Evolutionary conservation across 2,113 vertebrate species (phyloP).

Genomic region (Microcebus ravelobensis): DNA sequence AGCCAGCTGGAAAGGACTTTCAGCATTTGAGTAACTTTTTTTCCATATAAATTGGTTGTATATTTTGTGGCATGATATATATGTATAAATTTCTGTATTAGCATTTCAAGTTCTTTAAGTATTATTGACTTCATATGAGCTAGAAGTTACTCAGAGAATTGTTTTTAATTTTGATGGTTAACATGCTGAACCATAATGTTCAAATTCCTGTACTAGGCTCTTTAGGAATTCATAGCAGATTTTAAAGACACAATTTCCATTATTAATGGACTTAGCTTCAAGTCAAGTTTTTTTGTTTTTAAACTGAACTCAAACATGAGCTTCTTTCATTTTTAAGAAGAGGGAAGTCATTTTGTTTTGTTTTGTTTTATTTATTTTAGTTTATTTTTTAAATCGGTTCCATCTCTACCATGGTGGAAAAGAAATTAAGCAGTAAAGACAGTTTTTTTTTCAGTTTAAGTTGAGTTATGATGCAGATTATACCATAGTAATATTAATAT

Average conservation of each 20-base stretch:
- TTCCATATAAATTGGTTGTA: not conserved
- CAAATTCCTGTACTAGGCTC: not conserved
- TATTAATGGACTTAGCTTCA: constrained; percentile 12
- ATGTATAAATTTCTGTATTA: not conserved
- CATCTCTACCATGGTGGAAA: not conserved
- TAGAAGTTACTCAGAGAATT: not conserved
- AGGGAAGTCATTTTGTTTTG: not conserved
- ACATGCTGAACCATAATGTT: not conserved
- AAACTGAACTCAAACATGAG: not conserved
- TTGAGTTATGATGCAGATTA: not conserved
- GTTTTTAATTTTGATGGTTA: not conserved
- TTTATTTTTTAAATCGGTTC: not conserved
- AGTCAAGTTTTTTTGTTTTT: not conserved
- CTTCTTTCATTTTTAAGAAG: constrained; percentile 24
- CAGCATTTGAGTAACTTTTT: not conserved
- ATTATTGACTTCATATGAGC: not conserved
- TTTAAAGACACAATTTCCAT: not conserved
- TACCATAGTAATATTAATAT: not conserved
- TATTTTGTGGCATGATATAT: not conserved
- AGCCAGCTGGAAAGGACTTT: not conserved
- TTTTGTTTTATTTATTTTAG: too few relatives aligned
- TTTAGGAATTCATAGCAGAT: not conserved
- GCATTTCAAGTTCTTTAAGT: not conserved
- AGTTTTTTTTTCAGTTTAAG: not conserved
- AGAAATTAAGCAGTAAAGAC: not conserved